phyloP scores from a whole-genome alignment of 2,113 vertebrate species.

The Serinus canaria region DNA sequence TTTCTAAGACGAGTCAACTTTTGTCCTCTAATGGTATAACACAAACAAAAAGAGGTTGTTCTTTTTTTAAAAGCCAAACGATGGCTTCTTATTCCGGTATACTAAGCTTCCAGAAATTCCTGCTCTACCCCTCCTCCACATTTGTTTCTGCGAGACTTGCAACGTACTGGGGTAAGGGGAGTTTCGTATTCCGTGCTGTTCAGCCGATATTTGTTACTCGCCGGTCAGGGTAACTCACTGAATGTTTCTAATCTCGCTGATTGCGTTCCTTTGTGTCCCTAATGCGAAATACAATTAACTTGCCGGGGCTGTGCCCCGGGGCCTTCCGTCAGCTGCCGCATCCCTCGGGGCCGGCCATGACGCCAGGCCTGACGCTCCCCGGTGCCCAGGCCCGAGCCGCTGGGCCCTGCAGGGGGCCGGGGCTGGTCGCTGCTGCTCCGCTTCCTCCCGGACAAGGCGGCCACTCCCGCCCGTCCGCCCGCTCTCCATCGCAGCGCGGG shows the following conservation, averaged over 20 bases:
- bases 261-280: background rate
- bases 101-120: background rate
- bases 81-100: too few species aligned
- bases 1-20: background rate
- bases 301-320: too few species aligned
- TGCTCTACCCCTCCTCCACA: too few species aligned
- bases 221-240: too few species aligned
- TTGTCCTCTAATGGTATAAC: background rate
- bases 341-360: background rate
- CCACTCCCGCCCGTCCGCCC: background rate
- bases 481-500: background rate
- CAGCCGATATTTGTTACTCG: background rate
- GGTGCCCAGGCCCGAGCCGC: background rate
- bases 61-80: fast-evolving
- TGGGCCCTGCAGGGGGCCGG: background rate
- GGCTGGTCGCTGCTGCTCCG: background rate
- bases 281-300: background rate
- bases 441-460: background rate
- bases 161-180: fast-evolving
- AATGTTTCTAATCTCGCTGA: background rate
- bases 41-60: background rate
- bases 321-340: background rate
- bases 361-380: background rate
- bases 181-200: fast-evolving
- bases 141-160: background rate